phyloP scores from a whole-genome alignment of 1,140 invertebrate species.

The Hormaphis cornu region DNA sequence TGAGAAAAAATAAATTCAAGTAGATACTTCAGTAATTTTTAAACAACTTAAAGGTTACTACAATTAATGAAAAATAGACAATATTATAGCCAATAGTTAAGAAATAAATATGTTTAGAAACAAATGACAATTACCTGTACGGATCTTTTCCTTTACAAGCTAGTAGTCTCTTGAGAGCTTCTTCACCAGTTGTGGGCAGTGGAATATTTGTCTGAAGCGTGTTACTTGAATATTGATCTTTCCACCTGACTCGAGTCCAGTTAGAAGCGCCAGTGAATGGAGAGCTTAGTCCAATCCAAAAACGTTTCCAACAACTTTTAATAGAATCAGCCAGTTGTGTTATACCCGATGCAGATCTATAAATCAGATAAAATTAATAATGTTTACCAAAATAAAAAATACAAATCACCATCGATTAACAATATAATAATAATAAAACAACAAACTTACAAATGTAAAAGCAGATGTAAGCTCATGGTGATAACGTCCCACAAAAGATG shows the following conservation, averaged over 20 bases:
- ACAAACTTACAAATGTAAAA: conserved; percentile 60
- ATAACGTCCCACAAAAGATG: conserved; percentile 67
- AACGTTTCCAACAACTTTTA: conserved; percentile 4
- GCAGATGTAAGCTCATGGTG: conserved; percentile 62
- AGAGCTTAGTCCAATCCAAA: conserved; percentile 12
- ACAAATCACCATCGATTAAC: neutral
- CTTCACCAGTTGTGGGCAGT: conserved; percentile 79
- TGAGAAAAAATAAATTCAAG: conserved; percentile 43
- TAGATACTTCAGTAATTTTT: neutral
- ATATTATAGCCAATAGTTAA: no score
- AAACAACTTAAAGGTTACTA: neutral
- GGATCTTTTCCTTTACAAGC: conserved; percentile 92
- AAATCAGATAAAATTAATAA: neutral
- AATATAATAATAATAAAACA: neutral
- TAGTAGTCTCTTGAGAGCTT: conserved; percentile 83
- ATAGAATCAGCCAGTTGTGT: neutral
- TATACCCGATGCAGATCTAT: conserved; percentile 8
- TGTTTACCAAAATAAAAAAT: neutral
- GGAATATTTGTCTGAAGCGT: conserved; percentile 66
- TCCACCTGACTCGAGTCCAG: conserved; percentile 19
- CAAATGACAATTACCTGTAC: conserved; percentile 56
- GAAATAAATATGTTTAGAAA: no score
- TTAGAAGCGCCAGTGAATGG: conserved; percentile 11
- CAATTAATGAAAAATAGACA: conserved; percentile 8
- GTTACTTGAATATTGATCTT: neutral